A percentile compares a stretch with the other conserved stretches of the same genome.
phyloP scores from a whole-genome alignment of 1,140 invertebrate species.

The Apis laboriosa region DNA sequence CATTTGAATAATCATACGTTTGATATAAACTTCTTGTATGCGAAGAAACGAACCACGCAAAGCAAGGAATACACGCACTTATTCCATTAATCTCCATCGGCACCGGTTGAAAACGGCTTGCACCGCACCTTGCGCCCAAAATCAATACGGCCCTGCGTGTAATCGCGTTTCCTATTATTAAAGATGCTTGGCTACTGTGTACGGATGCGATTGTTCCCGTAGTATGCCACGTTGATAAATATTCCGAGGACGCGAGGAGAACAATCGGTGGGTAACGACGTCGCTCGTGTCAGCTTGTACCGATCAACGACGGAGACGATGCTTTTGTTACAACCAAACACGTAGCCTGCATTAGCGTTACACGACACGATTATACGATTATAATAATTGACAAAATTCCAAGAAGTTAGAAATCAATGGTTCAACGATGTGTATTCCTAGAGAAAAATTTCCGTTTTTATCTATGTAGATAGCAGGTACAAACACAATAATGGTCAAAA shows the following conservation, averaged over 20 bases:
- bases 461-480: not conserved
- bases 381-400: conserved; percentile 50
- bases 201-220: conserved; percentile 21
- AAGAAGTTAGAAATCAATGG: conserved; percentile 3
- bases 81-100: conserved; percentile 64
- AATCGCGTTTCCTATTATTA: conserved; percentile 59
- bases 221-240: conserved; percentile 59
- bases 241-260: conserved; percentile 58
- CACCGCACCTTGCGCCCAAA: conserved; percentile 56
- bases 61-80: too few relatives aligned
- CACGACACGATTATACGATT: conserved; percentile 32
- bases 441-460: not conserved
- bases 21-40: too few relatives aligned
- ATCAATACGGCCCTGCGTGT: conserved; percentile 60
- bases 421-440: not conserved
- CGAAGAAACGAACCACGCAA: too few relatives aligned
- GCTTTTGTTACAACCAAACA: conserved; percentile 55
- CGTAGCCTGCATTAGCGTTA: conserved; percentile 56
- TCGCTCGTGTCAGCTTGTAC: conserved; percentile 46
- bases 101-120: conserved; percentile 50
- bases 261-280: conserved; percentile 60
- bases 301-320: conserved; percentile 44
- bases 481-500: conserved; percentile 1
- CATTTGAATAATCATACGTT: too few relatives aligned
- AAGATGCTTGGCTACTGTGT: conserved; percentile 49